Conservation (phyloP, 2,888 invertebrate species). For the Punctoribates punctum region DNA sequence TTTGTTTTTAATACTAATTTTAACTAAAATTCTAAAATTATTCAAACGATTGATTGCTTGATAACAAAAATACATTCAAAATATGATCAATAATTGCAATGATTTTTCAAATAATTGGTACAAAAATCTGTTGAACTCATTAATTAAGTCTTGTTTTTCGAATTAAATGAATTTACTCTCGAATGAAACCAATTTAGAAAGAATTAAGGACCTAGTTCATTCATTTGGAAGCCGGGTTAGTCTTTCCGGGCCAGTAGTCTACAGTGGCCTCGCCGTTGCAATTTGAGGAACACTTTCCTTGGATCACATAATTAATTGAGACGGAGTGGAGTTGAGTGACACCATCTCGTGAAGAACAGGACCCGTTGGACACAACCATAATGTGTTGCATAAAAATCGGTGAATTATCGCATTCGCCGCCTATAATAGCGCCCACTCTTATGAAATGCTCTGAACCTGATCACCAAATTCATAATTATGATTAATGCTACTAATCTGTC, state of each 20-base stretch:
- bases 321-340: constrained; percentile 5
- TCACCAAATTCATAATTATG: not conserved
- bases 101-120: no score
- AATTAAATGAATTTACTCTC: no score
- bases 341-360: not conserved
- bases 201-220: no score
- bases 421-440: not conserved
- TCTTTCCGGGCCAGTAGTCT: constrained; percentile 22
- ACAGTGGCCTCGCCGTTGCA: not conserved
- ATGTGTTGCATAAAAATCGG: not conserved
- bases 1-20: no score
- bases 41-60: no score
- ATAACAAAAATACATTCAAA: no score
- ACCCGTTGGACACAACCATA: constrained; percentile 19
- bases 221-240: not conserved
- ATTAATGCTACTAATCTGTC: not conserved
- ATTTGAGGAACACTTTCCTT: not conserved
- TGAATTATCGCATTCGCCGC: constrained; percentile 4
- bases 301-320: constrained; percentile 2
- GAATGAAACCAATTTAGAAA: no score
- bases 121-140: no score
- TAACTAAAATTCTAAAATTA: no score
- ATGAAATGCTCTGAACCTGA: not conserved
- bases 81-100: no score
- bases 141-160: no score